Evolutionary conservation across 2,113 vertebrate species (phyloP), one percentile per base, ranked within the genome.

Genomic region (Willisornis vidua): DNA sequence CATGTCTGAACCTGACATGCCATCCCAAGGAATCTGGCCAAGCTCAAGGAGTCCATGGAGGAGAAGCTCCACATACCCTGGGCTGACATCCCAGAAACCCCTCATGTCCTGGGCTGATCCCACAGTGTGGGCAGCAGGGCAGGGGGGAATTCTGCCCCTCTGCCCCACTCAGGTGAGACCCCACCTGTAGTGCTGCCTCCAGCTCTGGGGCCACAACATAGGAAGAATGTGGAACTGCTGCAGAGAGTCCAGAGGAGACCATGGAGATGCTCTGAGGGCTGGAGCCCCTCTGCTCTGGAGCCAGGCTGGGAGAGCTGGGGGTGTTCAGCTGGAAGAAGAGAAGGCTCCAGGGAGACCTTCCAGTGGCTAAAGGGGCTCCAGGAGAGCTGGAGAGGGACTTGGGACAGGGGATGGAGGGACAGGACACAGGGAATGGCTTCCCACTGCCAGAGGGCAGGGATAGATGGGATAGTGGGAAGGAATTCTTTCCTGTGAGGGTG

Each of bases 181-280:
- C 18, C 52, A 66, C 45, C 45, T 66, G 59, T 26, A 51, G 68
- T 33, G 59, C 51, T 81, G 68, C 31, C 31, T 49, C 31, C 49
- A 65, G 66, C 58, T 11, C 49, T 22, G n/a, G 57, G 39, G 3
- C 2, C 0, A 29, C 45, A 49, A n/a, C 35, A 58, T 17, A 23
- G 65, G 4, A 1, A 78, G 65, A 2, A 55, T 1, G 0, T 25
- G 66, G 48, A 63, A 24, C 41, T 71, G 48, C n/a, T 62, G 65
- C 14, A 46, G 39, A 10, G 33, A 62, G 14, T 2, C 46, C 65
- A 54, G 63, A 45, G 63, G 46, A 52, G 16, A 1, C 22, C 39
- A 0, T 1, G 0, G 37, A 15, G 84, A 0, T 59, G 52, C 16
- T 43, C 2, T 13, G 4, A 28, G 29, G 29, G 15, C 29, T 58